Conservation (phyloP, 2,113 vertebrate genomes). For the Lonchura striata region DNA sequence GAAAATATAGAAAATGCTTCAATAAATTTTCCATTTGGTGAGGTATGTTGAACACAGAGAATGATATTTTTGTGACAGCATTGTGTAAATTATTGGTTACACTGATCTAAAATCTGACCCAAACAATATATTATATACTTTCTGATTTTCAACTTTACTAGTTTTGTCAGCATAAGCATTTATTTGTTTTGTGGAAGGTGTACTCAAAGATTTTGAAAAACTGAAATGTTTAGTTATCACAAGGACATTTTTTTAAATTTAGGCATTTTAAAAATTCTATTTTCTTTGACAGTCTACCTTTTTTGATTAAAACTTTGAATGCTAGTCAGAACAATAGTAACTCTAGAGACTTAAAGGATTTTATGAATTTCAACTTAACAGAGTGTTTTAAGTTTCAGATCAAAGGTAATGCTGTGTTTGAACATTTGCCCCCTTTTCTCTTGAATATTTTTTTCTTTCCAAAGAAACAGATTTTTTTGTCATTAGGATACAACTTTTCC, state of each 20-base stretch:
- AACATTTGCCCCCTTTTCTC: not conserved
- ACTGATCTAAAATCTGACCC: not conserved
- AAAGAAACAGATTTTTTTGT: not conserved
- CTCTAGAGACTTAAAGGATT: not conserved
- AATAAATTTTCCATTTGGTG: not conserved
- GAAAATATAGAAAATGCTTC: not conserved
- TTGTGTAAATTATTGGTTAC: not conserved
- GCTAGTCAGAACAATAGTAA: not conserved
- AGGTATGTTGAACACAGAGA: not conserved
- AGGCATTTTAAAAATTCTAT: rapidly evolving
- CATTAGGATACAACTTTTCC: not conserved
- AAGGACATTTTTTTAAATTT: not conserved
- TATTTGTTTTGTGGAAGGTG: not conserved
- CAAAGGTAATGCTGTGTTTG: not conserved
- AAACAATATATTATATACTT: not conserved
- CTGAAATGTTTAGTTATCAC: not conserved
- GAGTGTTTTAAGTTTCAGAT: not conserved
- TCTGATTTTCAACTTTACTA: not conserved
- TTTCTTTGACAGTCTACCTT: not conserved
- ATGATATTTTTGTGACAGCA: not conserved
- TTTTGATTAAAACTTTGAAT: not conserved
- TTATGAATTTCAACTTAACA: not conserved
- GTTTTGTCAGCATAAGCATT: rapidly evolving
- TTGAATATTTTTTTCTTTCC: not conserved
- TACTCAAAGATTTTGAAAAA: not conserved